A percentile compares a stretch with the other conserved stretches of the same genome.
phyloP scores from a whole-genome alignment of 2,797 vertebrate genomes.

The Pachyuromys duprasi region DNA sequence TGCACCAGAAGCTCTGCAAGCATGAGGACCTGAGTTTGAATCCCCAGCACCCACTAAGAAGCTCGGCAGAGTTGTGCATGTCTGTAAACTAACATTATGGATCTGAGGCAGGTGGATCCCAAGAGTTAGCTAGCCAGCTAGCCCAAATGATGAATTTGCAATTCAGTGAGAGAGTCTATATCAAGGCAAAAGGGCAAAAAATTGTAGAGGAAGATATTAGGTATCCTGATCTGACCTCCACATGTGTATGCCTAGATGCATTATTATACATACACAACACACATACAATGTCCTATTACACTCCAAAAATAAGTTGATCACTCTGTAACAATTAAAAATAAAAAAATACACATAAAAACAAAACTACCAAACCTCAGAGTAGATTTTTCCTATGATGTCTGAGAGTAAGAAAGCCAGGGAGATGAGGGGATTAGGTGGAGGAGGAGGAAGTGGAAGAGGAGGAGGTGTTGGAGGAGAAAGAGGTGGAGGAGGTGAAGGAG shows the following conservation, averaged over 20 bases:
- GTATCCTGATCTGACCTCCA: not conserved
- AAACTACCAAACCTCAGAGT: not conserved
- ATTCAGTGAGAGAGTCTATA: not conserved
- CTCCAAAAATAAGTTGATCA: not conserved
- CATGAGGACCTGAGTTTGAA: not conserved
- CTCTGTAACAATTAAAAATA: not conserved
- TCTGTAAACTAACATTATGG: not conserved
- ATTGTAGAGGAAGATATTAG: not conserved
- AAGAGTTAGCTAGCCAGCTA: not conserved
- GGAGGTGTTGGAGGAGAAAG: too few species aligned
- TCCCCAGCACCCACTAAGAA: not conserved
- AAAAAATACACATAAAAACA: not conserved
- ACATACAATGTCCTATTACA: not conserved
- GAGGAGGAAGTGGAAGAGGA: too few species aligned
- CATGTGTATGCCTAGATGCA: not conserved
- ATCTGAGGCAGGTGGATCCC: not conserved
- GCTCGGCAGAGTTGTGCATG: not conserved
- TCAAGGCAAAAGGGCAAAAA: not conserved
- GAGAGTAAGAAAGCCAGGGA: not conserved
- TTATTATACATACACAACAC: not conserved
- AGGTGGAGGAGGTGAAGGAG: too few species aligned
- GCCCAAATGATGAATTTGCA: not conserved
- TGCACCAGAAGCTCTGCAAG: not conserved
- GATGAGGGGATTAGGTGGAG: not conserved
- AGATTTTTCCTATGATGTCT: not conserved